Percentiles rank a stretch among this genome's conserved stretches.
Evolutionary conservation across 2,113 vertebrate genomes (phyloP).

Genomic region (Lophotis ruficrista): DNA sequence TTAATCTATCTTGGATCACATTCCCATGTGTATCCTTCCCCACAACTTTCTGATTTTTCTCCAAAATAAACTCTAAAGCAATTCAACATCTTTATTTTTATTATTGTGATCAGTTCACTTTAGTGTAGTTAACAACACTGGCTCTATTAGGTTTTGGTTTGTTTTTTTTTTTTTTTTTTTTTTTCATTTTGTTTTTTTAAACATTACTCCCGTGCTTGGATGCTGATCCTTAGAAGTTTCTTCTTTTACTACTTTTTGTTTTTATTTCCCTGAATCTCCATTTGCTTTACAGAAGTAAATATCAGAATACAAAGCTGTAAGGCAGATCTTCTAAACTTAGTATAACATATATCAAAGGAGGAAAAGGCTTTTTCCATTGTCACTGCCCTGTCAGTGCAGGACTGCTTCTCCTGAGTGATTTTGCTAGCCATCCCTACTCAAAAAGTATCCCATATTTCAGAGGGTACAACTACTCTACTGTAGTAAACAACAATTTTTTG

Average conservation of each 20-base stretch:
- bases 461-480: not conserved
- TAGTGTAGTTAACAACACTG: not conserved
- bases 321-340: not conserved
- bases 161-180: accelerated
- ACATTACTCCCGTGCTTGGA: not conserved
- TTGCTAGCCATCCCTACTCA: not conserved
- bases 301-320: not conserved
- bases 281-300: not conserved
- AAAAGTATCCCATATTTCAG: not conserved
- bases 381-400: not conserved
- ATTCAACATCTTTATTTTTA: not conserved
- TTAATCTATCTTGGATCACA: not conserved
- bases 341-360: not conserved
- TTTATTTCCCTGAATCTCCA: not conserved
- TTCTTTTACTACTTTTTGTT: not conserved
- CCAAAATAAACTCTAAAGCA: not conserved
- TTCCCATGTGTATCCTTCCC: not conserved
- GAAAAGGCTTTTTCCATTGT: not conserved
- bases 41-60: slow-evolving; percentile 4
- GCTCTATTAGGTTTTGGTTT: not conserved
- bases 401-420: not conserved
- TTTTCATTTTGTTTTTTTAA: not conserved
- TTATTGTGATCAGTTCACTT: not conserved
- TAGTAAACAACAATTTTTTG: not conserved
- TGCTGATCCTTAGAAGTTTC: not conserved